These are phyloP conservation scores for Botia almorhae DNA, from an alignment of 2,797 vertebrate species.

Conservation along the genomic window DNA sequence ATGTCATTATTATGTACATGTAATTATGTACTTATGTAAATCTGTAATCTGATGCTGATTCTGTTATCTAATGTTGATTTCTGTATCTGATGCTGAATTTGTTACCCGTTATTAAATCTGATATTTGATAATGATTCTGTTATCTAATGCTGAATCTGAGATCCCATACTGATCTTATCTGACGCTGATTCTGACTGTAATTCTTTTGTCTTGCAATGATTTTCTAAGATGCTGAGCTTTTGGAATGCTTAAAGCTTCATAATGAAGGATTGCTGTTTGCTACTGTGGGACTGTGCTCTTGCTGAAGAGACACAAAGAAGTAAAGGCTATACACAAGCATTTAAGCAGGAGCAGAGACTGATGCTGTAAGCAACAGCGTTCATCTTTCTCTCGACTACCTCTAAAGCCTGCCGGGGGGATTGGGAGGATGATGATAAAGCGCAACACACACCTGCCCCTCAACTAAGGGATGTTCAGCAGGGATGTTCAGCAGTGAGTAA, in stretches of 20 bases:
- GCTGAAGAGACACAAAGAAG: background rate
- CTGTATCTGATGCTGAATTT: background rate
- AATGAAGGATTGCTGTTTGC: background rate
- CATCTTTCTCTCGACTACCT: constrained; percentile 33
- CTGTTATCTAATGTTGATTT: background rate
- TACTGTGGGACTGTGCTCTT: background rate
- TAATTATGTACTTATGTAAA: no score
- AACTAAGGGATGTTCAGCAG: constrained; percentile 33
- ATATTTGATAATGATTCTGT: background rate
- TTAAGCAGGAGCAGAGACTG: constrained; percentile 8
- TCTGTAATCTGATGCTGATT: background rate
- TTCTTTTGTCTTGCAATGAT: background rate
- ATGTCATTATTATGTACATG: no score
- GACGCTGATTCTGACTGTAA: background rate
- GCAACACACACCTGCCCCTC: constrained; percentile 20
- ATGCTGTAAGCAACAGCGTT: constrained; percentile 24
- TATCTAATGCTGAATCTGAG: background rate
- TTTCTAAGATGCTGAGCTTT: no score
- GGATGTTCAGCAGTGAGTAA: no score
- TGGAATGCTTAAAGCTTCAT: background rate
- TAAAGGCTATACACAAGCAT: constrained; percentile 2
- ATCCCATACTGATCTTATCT: background rate
- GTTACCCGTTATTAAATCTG: no score
- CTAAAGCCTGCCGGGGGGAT: background rate
- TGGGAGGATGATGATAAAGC: constrained; percentile 26